phyloP scores from a whole-genome alignment of 2,888 invertebrate genomes.

The Hesperia comma region DNA sequence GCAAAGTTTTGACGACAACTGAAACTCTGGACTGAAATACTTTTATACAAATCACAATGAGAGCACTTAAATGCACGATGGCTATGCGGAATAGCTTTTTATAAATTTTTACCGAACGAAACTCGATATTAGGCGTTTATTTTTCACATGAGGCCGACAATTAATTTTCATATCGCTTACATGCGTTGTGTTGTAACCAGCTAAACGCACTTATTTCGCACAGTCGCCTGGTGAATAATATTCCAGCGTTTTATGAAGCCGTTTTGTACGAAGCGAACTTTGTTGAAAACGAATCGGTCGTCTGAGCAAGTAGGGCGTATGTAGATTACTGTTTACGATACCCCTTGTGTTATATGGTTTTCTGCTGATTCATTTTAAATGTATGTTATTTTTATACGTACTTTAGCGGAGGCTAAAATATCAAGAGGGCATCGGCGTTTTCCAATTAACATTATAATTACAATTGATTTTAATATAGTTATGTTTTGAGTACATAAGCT shows the following conservation, averaged over 20 bases:
- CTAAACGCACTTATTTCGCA: too few relatives aligned
- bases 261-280: not conserved
- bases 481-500: too few relatives aligned
- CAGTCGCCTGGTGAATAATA: too few relatives aligned
- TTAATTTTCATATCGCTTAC: constrained; percentile 14
- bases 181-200: not conserved
- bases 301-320: constrained; percentile 4
- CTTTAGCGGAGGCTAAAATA: too few relatives aligned
- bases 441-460: too few relatives aligned
- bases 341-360: too few relatives aligned
- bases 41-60: constrained; percentile 30
- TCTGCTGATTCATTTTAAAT: too few relatives aligned
- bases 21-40: constrained; percentile 27
- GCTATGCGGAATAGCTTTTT: constrained; percentile 14
- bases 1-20: constrained; percentile 30
- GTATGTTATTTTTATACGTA: too few relatives aligned
- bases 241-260: constrained; percentile 22
- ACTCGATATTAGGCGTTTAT: constrained; percentile 18
- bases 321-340: too few relatives aligned
- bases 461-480: too few relatives aligned
- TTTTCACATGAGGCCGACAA: constrained; percentile 22
- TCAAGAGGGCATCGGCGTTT: too few relatives aligned
- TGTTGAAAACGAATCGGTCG: constrained; percentile 16
- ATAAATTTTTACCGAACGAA: constrained; percentile 5
- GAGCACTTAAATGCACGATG: constrained; percentile 31